These are phyloP conservation scores for Dipus sagitta DNA, from an alignment of 2,797 vertebrate species.

Conservation along the genomic window DNA sequence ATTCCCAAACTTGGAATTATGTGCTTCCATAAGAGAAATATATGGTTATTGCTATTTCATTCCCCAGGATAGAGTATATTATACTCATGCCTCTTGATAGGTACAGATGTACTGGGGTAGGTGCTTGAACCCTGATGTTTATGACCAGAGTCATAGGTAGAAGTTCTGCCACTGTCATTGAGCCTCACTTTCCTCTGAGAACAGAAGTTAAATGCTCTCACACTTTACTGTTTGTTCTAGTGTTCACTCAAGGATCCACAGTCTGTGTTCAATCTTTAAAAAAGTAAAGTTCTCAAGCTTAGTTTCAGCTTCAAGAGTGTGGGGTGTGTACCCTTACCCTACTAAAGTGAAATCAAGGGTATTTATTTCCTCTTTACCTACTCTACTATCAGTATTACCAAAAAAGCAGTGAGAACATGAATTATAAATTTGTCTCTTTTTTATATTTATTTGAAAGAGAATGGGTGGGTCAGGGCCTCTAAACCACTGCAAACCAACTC, in stretches of 20 bases:
- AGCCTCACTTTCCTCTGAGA: slow-evolving; percentile 12
- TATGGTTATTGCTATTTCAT: slow-evolving; percentile 15
- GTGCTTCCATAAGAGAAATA: slow-evolving; percentile 22
- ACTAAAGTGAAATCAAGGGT: slow-evolving; percentile 5
- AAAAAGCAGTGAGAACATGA: neutral
- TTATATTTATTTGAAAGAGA: too few species aligned
- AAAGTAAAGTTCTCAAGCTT: slow-evolving; percentile 16
- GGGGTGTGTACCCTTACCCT: neutral
- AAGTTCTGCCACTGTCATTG: neutral
- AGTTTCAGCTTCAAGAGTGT: slow-evolving; percentile 15
- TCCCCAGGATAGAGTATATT: neutral
- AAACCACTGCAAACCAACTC: too few species aligned
- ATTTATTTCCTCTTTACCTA: slow-evolving; percentile 2
- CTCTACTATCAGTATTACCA: neutral
- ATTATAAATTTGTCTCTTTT: neutral
- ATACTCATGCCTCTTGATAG: neutral
- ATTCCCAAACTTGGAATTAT: slow-evolving; percentile 49
- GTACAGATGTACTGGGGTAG: neutral
- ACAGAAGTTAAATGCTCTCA: neutral
- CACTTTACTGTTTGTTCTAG: neutral
- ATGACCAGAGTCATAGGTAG: neutral
- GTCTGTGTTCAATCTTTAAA: neutral
- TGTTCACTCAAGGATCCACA: slow-evolving; percentile 16
- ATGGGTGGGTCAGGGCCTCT: too few species aligned
- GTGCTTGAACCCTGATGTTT: neutral